Base-by-base conservation (phyloP, 2,113 vertebrate genomes). In the Riparia riparia region DNA sequence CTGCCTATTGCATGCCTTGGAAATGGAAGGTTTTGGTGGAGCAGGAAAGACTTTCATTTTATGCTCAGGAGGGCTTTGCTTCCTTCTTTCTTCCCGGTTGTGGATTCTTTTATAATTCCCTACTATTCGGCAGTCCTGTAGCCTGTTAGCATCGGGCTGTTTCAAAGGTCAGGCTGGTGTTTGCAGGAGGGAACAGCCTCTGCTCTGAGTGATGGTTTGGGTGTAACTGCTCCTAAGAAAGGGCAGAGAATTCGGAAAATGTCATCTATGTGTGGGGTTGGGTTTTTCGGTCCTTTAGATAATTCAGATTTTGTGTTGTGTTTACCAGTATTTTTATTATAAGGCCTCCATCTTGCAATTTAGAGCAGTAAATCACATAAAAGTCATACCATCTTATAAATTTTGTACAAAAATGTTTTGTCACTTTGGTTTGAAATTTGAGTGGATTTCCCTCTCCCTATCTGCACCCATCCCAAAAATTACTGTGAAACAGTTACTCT, bases 221-320 rank as follows among this genome's bases (percentile, higher is more conserved):
- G 90, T 95, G 88, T 92, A 97, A 93, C 92, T 83, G 82, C 93
- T 96, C 85, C 93, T 77, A 71, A 76, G 96, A 89, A 96, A 96
- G 88, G 92, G 92, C 90, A 94, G 95, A 88, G 95, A 96, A 96
- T 97, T 95, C 0, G 0, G 93, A 93, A 96, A 97, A 95, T 96
- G 92, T 89, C 76, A 53, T 96, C 82, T 95, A 89, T 96, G 95
- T 95, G 73, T 2, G 9, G 88, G 95, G 93, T 2, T 95, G 79
- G 96, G 95, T 90, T 90, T 96, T 95, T 93, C 29, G 10, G 78
- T 69, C 84, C 77, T 82, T 89, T 34, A 82, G 81, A 88, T 92
- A 70, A 90, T 90, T 89, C 25, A 68, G 61, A 41, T 95, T 96
- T 94, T 77, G 71, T 47, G 69, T 80, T 81, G 68, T 86, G 65